Evolutionary conservation across 92 coral and sea anemone genomes (phyloP), one percentile per base, ranked within the genome.

Genomic region (Epizoanthus illoricatus): DNA sequence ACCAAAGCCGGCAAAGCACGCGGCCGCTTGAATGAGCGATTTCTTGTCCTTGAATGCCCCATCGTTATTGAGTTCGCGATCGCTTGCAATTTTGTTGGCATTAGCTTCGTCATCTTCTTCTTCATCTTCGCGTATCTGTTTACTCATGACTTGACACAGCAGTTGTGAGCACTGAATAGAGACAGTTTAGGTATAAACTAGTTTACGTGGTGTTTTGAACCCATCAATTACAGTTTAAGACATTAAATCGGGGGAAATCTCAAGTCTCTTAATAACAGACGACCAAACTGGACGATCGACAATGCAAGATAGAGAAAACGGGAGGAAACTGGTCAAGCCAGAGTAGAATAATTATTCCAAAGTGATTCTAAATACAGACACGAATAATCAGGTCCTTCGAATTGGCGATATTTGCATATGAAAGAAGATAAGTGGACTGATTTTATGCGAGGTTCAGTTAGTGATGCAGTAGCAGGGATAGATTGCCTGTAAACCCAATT

Each of bases 1-100:
- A 4, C 91, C 94, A 55, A 91, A 69, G 10, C 97, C 94, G 63
- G 76, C 86, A 81, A 93, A 93, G 71, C 94, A 63, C 54, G 28
- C 60, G 21, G 81, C 59, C 13, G 71, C 45, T 76, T 62, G 81
- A 5, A 76, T 21, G 56, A 78, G 21, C 40, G 82, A 78, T 78
- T 42, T 64, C 21, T 19, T 15, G 69, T 78, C 82, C 9, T 78
- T 78, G 49, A 78, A 78, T 70, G 58, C 7, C 24, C 62, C 65
- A 20, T 47, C 21, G 41, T 39, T 33, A 43, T 20, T 17, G 23
- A 68, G n/a, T 15, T 40, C 11, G 49, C 21, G 49, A 68, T 68
- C 73, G 47, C 60, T 42, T 3, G n/a, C 57, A 28, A 24, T 5
- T n/a, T 33, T 42, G 3, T 60, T 36, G 5, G 69, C 7, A 23